Evolutionary conservation across 2,888 invertebrate genomes (phyloP), one percentile per base, ranked within the genome.

Genomic region (Ennomos erosarius): DNA sequence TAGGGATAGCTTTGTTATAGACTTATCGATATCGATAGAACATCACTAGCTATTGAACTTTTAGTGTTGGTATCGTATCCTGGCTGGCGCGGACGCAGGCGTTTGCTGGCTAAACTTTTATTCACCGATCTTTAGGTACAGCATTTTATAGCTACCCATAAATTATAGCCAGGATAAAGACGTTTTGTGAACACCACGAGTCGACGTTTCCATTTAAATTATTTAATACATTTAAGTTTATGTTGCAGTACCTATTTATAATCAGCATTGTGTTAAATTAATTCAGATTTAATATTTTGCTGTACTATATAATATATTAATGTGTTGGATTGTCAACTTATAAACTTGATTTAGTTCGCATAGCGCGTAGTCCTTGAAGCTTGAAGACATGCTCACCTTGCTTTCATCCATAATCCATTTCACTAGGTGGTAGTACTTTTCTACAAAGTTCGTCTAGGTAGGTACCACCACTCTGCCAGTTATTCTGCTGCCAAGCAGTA

Each of bases 151-250:
- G 82, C 79, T 71, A 61, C 62, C 75, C 87, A 82, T 91, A 91
- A 90, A 91, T 89, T 78, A 87, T 65, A 66, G 68, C 71, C 72
- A 76, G 84, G 79, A 90, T 90, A 90, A 88, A 90, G 90, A 89
- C 85, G 88, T 90, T 89, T 85, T 85, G 84, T 88, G 79, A 79
- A 80, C 79, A 74, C 68, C 76, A 74, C 77, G 79, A 81, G 76
- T 73, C 71, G 83, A 85, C 83, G 79, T 84, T 88, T 87, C 83
- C 84, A 88, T 89, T 89, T 86, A 85, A 87, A 87, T 87, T 85
- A 85, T 85, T 84, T 86, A 79, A 87, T 85, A 83, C 81, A 76
- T 76, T 72, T 77, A 70, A 69, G 69, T 83, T 85, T 81, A 79
- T 78, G 50, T 59, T 78, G 68, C 73, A 70, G 68, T 81, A 26